These are phyloP conservation scores for Chaetodon trifascialis DNA, from an alignment of 2,113 vertebrate genomes.

Conservation along the genomic window DNA sequence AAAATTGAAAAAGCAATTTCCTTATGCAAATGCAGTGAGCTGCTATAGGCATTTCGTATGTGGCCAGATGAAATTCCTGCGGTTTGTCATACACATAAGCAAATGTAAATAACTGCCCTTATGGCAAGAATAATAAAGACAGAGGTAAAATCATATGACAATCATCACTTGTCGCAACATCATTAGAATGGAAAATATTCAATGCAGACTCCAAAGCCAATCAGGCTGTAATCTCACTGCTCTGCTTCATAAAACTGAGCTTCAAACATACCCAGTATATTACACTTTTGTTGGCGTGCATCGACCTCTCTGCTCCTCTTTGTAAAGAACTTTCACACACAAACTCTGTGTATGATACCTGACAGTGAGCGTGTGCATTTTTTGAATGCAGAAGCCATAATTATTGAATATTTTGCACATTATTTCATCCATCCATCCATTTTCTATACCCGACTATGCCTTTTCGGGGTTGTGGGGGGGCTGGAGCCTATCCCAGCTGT, in stretches of 20 bases:
- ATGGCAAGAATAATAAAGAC: constrained; percentile 32
- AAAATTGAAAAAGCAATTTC: constrained; percentile 38
- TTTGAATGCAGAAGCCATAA: too few relatives aligned
- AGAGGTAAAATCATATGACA: constrained; percentile 18
- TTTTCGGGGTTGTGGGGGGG: too few relatives aligned
- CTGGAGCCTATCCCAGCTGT: too few relatives aligned
- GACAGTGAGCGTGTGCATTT: too few relatives aligned
- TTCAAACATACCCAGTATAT: background rate
- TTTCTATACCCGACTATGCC: too few relatives aligned
- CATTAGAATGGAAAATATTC: background rate
- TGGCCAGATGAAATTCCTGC: constrained; percentile 8
- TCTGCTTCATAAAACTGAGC: background rate
- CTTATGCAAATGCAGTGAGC: constrained; percentile 40
- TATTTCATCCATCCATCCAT: too few relatives aligned
- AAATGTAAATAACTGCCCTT: constrained; percentile 21
- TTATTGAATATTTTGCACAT: background rate
- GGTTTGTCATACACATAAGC: constrained; percentile 20
- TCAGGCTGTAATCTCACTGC: background rate
- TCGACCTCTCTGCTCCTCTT: background rate
- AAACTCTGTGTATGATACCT: constrained; percentile 1
- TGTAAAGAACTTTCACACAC: background rate
- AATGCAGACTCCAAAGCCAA: background rate
- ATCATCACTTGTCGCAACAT: background rate
- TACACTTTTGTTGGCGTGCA: background rate
- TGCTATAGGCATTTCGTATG: constrained; percentile 7